Conservation (phyloP, 2,888 invertebrate genomes). For the Latrodectus hesperus region DNA sequence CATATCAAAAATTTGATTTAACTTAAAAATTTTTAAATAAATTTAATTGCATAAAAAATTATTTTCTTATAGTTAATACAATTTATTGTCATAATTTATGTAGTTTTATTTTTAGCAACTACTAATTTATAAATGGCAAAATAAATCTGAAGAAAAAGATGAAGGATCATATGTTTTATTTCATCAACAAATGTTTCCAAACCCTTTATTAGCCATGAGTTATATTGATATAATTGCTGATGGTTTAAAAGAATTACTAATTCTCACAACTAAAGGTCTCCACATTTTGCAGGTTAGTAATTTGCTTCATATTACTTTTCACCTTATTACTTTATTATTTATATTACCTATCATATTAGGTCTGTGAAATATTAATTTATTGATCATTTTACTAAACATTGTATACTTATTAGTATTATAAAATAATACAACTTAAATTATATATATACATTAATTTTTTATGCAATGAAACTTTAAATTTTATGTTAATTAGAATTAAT, state of each 20-base stretch:
- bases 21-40: too few species aligned
- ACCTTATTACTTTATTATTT: neutral
- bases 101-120: conserved; percentile 76
- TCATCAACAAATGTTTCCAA: conserved; percentile 79
- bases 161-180: conserved; percentile 76
- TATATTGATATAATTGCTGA: conserved; percentile 81
- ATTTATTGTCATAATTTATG: too few species aligned
- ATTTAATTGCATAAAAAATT: too few species aligned
- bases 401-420: too few species aligned
- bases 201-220: conserved; percentile 80
- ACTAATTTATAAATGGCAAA: conserved; percentile 77
- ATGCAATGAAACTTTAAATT: too few species aligned
- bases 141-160: conserved; percentile 72
- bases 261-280: conserved; percentile 81
- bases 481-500: too few species aligned
- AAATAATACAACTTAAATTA: neutral
- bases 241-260: conserved; percentile 81
- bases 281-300: conserved; percentile 80
- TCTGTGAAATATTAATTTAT: too few species aligned
- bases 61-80: too few species aligned
- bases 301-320: neutral
- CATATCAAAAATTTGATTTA: too few species aligned
- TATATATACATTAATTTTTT: neutral
- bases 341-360: neutral
- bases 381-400: too few species aligned